Evolutionary conservation across 1,140 invertebrate genomes (phyloP), one percentile per base, ranked within the genome.

Genomic region (Dryas iulia): DNA sequence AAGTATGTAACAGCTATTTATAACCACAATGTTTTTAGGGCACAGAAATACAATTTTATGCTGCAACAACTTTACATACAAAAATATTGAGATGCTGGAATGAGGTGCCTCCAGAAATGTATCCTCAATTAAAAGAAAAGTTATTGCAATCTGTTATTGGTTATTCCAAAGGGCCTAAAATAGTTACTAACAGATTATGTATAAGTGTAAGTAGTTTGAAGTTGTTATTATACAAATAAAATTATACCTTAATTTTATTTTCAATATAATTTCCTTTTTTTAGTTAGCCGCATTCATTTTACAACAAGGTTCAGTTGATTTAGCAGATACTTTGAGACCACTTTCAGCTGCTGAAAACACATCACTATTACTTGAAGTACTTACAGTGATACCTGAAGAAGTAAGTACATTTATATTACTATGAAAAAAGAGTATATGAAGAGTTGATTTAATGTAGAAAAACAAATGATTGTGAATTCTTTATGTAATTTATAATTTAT

Each of bases 1-100:
- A 47, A 5, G 18, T 47, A 10, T 10, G 0, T 18, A 18, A 18
- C 0, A 47, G 18, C 5, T 18, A 47, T 47, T 47, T 47, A 21
- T 47, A 47, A 47, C 18, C 8, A 3, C 14, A 47, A 21, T 47
- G 6, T 21, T 93, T 59, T 35, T 83, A 98, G 97, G 92, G 94
- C 52, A 94, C 95, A 61, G 97, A 98, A 92, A 95, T 97, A 3
- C 97, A 98, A 88, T 98, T 97, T 92, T 99, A 97, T 94, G 98
- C 96, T 64, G 97, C 97, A 6, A 97, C 95, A 58, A 97, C 97
- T 56, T 87, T 98, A 35, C 96, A 98, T 78, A 94, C 95, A 0
- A 98, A 98, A 91, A 94, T 98, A 33, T 94, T 96, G 70, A 96
- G 96, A 84, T 95, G 95, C 81, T 98, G 96, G 96, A 92, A 94